These are phyloP conservation scores for Crioceris asparagi DNA, from an alignment of 2,888 invertebrate genomes.

Conservation along the genomic window DNA sequence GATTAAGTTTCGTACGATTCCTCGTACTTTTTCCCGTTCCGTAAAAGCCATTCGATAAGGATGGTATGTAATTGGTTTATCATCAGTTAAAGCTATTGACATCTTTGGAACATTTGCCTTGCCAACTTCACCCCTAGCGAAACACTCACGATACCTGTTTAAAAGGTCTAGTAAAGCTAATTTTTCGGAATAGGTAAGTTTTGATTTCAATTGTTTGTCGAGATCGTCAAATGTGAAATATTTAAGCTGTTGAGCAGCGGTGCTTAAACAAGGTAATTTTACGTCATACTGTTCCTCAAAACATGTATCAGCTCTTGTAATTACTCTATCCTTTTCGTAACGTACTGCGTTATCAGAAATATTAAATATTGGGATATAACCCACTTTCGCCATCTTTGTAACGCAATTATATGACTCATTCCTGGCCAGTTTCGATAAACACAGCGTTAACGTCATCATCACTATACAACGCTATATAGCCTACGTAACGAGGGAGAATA, in stretches of 20 bases:
- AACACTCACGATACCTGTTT: constrained; percentile 15
- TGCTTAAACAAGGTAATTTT: constrained; percentile 4
- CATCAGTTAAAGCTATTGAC: constrained; percentile 12
- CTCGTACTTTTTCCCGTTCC: constrained; percentile 5
- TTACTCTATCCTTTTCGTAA: constrained; percentile 10
- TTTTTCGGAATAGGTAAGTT: too few species aligned
- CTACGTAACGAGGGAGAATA: constrained; percentile 10
- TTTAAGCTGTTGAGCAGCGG: not conserved
- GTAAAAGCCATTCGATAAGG: constrained; percentile 15
- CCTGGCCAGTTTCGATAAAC: constrained; percentile 8
- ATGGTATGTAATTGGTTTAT: constrained; percentile 11
- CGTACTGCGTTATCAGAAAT: constrained; percentile 8
- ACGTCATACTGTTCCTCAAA: constrained; percentile 5
- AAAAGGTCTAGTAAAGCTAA: constrained; percentile 10
- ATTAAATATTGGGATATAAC: constrained; percentile 8
- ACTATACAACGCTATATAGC: constrained; percentile 5
- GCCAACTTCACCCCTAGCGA: constrained; percentile 11
- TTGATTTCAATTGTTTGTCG: too few species aligned
- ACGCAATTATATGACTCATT: constrained; percentile 10
- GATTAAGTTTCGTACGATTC: constrained; percentile 8
- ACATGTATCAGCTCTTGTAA: constrained; percentile 10
- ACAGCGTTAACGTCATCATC: constrained; percentile 4
- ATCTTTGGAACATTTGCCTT: constrained; percentile 15
- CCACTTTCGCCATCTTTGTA: constrained; percentile 3
- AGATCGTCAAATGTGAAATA: constrained; percentile 6